Evolutionary conservation across 2,888 invertebrate genomes (phyloP).

Genomic region (Cryptus armator): DNA sequence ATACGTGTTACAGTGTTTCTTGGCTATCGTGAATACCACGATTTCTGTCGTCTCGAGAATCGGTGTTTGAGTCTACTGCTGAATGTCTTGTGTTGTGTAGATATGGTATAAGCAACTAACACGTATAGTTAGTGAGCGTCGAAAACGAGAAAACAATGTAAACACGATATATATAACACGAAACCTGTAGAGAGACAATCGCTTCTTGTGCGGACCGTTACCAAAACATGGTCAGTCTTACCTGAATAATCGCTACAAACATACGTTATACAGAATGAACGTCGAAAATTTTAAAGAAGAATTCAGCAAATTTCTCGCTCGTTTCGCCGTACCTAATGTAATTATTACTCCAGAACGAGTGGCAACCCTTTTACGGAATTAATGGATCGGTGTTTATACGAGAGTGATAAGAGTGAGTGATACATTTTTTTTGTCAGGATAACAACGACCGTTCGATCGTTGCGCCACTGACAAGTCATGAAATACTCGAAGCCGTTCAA

Average conservation of each 20-base stretch:
- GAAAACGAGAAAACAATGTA: not conserved
- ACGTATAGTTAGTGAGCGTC: not conserved
- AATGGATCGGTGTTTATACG: not conserved
- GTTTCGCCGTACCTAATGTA: conserved; percentile 49
- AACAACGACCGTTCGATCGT: not conserved
- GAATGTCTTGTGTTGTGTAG: not conserved
- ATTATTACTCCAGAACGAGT: not conserved
- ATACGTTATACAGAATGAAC: conserved; percentile 54
- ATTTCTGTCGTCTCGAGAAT: not conserved
- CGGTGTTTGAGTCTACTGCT: not conserved
- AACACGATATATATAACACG: conserved; percentile 28
- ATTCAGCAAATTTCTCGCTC: conserved; percentile 67
- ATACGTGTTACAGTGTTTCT: conserved; percentile 7
- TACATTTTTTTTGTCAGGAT: conserved; percentile 36
- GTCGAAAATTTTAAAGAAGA: conserved; percentile 69
- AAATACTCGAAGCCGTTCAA: conserved; percentile 55
- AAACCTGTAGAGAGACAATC: not conserved
- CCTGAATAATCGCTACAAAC: conserved; percentile 31
- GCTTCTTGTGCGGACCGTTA: not conserved
- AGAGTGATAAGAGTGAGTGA: conserved; percentile 8
- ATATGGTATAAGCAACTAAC: not conserved
- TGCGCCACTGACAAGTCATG: conserved; percentile 46
- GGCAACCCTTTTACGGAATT: not conserved
- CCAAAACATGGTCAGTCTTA: conserved; percentile 32
- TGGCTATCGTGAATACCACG: not conserved